Evolutionary conservation across 2,888 invertebrate species (phyloP).

Genomic region (Lasiommata megera): DNA sequence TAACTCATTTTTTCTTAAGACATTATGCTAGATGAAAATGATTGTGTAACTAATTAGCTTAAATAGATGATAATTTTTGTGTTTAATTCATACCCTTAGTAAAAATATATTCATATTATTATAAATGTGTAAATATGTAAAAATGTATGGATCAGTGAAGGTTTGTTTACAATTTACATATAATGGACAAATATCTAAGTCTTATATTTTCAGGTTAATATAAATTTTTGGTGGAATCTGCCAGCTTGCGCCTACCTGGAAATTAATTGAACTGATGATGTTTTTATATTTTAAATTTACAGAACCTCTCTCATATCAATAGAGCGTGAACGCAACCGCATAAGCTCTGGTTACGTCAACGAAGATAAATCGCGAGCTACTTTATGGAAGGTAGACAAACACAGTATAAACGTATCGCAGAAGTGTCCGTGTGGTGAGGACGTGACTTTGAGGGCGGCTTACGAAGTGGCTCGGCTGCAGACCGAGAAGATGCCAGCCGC

Average conservation of each 20-base stretch:
- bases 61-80: no score
- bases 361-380: slow-evolving; percentile 52
- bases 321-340: slow-evolving; percentile 54
- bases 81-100: no score
- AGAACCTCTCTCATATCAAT: slow-evolving; percentile 63
- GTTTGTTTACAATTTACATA: no score
- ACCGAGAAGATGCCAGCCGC: slow-evolving; percentile 58
- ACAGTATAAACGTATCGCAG: slow-evolving; percentile 39
- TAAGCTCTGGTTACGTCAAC: slow-evolving; percentile 48
- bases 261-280: neutral
- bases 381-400: slow-evolving; percentile 62
- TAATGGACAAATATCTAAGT: no score
- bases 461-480: slow-evolving; percentile 57
- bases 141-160: no score
- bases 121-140: no score
- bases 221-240: no score
- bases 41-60: no score
- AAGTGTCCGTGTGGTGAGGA: slow-evolving; percentile 52
- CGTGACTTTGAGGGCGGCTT: slow-evolving; percentile 47
- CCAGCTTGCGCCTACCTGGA: no score
- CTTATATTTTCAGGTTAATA: no score
- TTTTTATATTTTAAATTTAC: slow-evolving; percentile 16
- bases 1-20: neutral
- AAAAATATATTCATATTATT: no score
- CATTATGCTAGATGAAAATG: no score